Conservation (phyloP, 2,888 invertebrate species). For the Eretmocerus hayati region DNA sequence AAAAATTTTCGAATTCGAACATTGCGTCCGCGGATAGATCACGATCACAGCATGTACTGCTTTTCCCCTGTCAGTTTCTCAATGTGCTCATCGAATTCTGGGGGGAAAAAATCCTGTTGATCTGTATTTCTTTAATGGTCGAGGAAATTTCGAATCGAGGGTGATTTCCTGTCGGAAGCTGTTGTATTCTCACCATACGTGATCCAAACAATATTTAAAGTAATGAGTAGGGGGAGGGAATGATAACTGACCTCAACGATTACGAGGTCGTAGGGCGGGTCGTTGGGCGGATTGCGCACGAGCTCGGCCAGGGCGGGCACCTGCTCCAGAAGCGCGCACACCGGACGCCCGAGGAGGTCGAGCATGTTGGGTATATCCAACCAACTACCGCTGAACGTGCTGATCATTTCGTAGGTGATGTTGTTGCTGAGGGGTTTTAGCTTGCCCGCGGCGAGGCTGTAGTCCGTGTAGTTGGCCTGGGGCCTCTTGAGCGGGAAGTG, state of each 20-base stretch:
- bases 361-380: neutral
- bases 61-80: no score
- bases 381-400: neutral
- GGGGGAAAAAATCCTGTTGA: no score
- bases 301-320: conserved; percentile 25
- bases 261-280: conserved; percentile 34
- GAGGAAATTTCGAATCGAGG: no score
- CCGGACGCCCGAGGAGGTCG: neutral
- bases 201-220: no score
- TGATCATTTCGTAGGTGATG: conserved; percentile 24
- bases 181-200: no score
- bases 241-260: conserved; percentile 28
- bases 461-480: conserved; percentile 34
- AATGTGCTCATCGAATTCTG: no score
- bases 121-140: no score
- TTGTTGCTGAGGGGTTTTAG: conserved; percentile 30
- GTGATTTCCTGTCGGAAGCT: no score
- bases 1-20: no score
- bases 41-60: no score
- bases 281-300: conserved; percentile 26
- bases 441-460: conserved; percentile 28
- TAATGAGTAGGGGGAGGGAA: no score
- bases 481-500: conserved; percentile 35
- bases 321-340: conserved; percentile 27
- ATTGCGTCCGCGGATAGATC: no score